Conservation (phyloP, 2,797 vertebrate genomes). For the Acrossocheilus wenchowensis region DNA sequence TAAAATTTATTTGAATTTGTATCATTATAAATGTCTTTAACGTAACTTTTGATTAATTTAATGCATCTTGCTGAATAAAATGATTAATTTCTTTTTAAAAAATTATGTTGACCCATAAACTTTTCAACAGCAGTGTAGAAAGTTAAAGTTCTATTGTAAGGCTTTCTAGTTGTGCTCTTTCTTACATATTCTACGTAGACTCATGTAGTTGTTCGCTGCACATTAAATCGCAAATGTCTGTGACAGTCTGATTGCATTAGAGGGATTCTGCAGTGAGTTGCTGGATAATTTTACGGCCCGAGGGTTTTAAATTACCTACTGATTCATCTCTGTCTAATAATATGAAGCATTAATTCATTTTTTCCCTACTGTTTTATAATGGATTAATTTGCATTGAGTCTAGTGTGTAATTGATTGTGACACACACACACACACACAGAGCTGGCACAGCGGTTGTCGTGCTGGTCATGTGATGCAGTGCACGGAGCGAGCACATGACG, state of each 20-base stretch:
- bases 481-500: not conserved
- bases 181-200: not conserved
- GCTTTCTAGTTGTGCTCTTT: not conserved
- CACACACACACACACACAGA: conserved; percentile 27
- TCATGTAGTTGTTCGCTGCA: not conserved
- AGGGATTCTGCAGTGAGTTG: not conserved
- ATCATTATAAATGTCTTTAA: not conserved
- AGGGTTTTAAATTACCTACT: conserved; percentile 16
- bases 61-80: not conserved
- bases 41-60: not conserved
- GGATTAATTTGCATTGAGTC: conserved; percentile 38
- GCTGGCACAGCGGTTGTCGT: not conserved
- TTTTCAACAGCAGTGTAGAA: not conserved
- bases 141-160: not conserved
- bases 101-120: not conserved
- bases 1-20: not conserved
- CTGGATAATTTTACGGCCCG: conserved; percentile 26
- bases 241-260: conserved; percentile 26
- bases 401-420: conserved; percentile 43
- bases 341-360: conserved; percentile 32
- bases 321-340: conserved; percentile 40
- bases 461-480: conserved; percentile 10
- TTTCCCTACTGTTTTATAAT: conserved; percentile 17
- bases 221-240: conserved; percentile 26
- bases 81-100: not conserved